These are phyloP conservation scores for Castor canadensis DNA, from an alignment of 2,113 vertebrate genomes.

Conservation along the genomic window DNA sequence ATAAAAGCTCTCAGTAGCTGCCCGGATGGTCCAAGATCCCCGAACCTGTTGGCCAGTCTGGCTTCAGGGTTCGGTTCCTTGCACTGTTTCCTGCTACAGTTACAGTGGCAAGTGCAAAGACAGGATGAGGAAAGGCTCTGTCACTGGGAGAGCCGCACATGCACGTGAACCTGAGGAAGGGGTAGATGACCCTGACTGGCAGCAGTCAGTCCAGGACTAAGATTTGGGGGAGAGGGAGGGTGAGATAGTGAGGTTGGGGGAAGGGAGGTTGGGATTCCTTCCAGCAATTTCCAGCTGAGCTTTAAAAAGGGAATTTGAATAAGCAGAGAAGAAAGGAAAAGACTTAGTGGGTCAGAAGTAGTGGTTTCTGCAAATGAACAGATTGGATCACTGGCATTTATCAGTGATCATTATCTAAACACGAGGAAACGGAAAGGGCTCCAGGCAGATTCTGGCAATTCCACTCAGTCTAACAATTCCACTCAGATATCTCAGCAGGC, in stretches of 20 bases:
- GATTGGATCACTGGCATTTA: not conserved
- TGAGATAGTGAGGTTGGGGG: not conserved
- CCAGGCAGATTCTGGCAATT: not conserved
- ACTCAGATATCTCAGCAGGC: not conserved
- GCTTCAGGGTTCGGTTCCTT: not conserved
- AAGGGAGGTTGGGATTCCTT: not conserved
- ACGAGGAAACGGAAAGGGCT: not conserved
- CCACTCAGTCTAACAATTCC: not conserved
- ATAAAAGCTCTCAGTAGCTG: not conserved
- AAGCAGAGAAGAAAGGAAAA: conserved; percentile 4
- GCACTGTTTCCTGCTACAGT: not conserved
- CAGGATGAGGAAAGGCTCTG: not conserved
- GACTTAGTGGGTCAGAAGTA: not conserved
- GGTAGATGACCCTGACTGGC: not conserved
- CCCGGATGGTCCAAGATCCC: not conserved
- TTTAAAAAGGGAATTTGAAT: conserved; percentile 4
- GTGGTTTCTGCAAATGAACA: conserved; percentile 2
- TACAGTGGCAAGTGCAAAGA: not conserved
- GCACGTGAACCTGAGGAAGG: not conserved
- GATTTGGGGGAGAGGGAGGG: not conserved
- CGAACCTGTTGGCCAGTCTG: not conserved
- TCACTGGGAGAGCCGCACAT: not conserved
- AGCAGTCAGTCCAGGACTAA: too few relatives aligned
- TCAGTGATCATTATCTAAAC: not conserved
- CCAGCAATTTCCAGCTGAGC: conserved; percentile 11